Evolutionary conservation across 2,113 vertebrate genomes (phyloP).

Genomic region (Percina caprodes): DNA sequence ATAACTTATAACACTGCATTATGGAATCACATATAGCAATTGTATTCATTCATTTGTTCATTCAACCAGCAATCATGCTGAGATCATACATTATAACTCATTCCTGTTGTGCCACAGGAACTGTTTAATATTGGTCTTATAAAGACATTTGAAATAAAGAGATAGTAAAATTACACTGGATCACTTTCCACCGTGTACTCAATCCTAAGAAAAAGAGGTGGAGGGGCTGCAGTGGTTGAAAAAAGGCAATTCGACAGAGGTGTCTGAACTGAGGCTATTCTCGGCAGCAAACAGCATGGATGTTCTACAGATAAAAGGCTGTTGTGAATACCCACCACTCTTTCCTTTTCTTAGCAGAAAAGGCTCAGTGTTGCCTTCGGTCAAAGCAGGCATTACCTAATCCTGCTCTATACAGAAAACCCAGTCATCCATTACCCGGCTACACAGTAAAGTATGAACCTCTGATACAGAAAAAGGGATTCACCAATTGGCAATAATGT

Average conservation of each 20-base stretch:
- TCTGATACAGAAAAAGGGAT: constrained; percentile 21
- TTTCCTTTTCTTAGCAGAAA: constrained; percentile 37
- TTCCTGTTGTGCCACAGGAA: neutral
- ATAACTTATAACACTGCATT: constrained; percentile 8
- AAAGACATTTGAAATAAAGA: neutral
- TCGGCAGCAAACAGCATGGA: constrained; percentile 41
- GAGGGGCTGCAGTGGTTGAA: constrained; percentile 37
- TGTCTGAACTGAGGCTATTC: constrained; percentile 67
- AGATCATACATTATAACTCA: neutral
- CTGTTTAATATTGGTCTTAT: neutral
- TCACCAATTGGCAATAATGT: constrained; percentile 7
- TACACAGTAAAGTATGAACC: constrained; percentile 15
- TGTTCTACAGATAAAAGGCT: constrained; percentile 45
- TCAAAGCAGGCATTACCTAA: constrained; percentile 27
- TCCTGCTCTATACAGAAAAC: constrained; percentile 3
- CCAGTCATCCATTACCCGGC: constrained; percentile 15
- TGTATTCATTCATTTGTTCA: neutral
- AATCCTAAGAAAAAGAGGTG: constrained; percentile 15
- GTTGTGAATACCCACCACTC: constrained; percentile 36
- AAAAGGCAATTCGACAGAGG: constrained; percentile 54
- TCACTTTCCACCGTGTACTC: constrained; percentile 18
- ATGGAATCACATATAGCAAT: neutral
- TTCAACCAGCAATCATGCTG: neutral
- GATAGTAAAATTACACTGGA: neutral
- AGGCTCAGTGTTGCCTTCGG: constrained; percentile 9